Evolutionary conservation across 2,797 vertebrate genomes (phyloP).

Genomic region (Geotrypetes seraphini): DNA sequence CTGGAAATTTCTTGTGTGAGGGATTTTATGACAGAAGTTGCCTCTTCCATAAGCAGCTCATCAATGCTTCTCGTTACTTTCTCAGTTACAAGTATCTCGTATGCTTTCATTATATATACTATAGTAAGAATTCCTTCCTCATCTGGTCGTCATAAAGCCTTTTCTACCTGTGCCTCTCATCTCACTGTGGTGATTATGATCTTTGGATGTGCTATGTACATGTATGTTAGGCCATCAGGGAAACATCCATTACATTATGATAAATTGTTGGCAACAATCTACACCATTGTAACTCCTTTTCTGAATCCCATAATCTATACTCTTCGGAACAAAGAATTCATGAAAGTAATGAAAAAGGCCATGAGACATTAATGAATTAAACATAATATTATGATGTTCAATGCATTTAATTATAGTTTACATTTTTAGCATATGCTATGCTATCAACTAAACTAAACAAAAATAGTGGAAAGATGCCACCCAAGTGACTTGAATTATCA

Average conservation of each 20-base stretch:
- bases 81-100: slow-evolving; percentile 18
- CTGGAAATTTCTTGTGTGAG: too few relatives aligned
- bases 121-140: not conserved
- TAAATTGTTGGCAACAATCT: slow-evolving; percentile 28
- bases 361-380: too few relatives aligned
- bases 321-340: slow-evolving; percentile 36
- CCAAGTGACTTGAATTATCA: too few relatives aligned
- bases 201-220: slow-evolving; percentile 19
- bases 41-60: too few relatives aligned
- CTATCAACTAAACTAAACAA: too few relatives aligned
- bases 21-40: too few relatives aligned
- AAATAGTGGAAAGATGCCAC: too few relatives aligned
- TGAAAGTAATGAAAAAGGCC: slow-evolving; percentile 4
- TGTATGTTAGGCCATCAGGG: slow-evolving; percentile 20
- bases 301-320: slow-evolving; percentile 36
- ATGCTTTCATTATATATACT: slow-evolving; percentile 7
- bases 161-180: slow-evolving; percentile 16
- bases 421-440: too few relatives aligned
- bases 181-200: slow-evolving; percentile 15
- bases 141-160: not conserved
- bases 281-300: slow-evolving; percentile 22
- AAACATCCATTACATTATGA: slow-evolving; percentile 1
- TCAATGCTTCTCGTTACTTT: too few relatives aligned
- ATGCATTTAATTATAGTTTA: too few relatives aligned
- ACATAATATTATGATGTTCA: too few relatives aligned